Percentiles rank a stretch among this genome's conserved stretches.
Conservation (phyloP, 2,797 vertebrate species). For the Columba guinea region DNA sequence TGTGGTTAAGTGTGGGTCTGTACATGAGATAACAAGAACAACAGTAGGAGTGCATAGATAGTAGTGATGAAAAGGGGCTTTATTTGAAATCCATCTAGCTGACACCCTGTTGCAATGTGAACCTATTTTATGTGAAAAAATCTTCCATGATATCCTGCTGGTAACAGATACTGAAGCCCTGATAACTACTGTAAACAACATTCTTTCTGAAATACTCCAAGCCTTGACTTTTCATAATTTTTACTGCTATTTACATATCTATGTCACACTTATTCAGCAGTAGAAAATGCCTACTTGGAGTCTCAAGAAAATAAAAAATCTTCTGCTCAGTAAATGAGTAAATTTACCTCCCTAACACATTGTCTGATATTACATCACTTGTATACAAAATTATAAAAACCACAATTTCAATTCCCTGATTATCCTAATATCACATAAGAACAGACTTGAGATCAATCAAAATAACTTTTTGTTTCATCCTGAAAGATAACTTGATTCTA, state of each 20-base stretch:
- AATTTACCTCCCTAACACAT: background rate
- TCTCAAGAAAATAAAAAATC: background rate
- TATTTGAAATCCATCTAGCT: background rate
- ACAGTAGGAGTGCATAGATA: background rate
- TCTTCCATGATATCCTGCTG: background rate
- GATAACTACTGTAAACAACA: background rate
- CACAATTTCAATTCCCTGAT: background rate
- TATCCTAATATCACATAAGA: background rate
- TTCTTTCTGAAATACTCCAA: background rate
- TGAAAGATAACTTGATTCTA: background rate
- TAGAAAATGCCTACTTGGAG: background rate
- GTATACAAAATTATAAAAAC: background rate
- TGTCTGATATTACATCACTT: background rate
- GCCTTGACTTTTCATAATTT: conserved; percentile 43
- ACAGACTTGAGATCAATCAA: background rate
- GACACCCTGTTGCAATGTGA: accelerated
- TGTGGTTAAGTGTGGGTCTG: background rate
- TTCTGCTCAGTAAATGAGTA: background rate
- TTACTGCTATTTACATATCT: conserved; percentile 31
- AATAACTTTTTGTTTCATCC: background rate
- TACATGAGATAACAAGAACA: background rate
- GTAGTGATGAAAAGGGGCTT: background rate
- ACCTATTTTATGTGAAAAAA: background rate
- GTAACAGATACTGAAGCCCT: conserved; percentile 33
- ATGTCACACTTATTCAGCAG: background rate